Base-by-base conservation (phyloP, 2,888 invertebrate species). In the Hyposoter didymator region DNA sequence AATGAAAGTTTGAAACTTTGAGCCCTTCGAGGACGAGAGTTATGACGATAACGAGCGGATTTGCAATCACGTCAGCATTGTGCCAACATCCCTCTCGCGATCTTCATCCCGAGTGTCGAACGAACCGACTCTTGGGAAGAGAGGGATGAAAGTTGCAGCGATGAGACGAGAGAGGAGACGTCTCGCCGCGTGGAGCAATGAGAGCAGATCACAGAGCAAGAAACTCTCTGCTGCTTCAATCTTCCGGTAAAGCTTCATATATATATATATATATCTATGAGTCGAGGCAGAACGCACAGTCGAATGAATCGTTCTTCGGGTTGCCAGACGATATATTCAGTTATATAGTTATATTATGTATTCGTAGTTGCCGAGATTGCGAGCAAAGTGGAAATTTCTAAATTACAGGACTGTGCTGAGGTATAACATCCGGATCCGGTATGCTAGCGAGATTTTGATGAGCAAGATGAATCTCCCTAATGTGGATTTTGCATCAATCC, bases 61-160 rank as follows among this genome's bases (percentile, higher is more conserved):
- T 92, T 92, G 91, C 92, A 92, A 92, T 92, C 92, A 92, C 92
- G 92, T 89, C 91, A 91, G 91, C 91, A 92, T 92, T 92, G 92
- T 92, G 89, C 88, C 90, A 90, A 90, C 90, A 74, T 78, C 78
- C 82, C 79, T 79, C 67, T 72, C 76, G 73, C 47, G 19, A 35
- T 70, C 70, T 78, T n/a, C 14, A 49, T 59, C 90, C 89, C 89
- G 89, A 89, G 89, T 91, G 91, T 90, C 91, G 90, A 19, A 75
- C 64, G 59, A 69, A 28, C 69, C 43, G 32, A 74, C 59, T 74
- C 59, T 62, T 28, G n/a, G 79, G 87, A 80, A 91, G 22, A 62
- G 45, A 43, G 52, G 52, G 78, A 67, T 35, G 67, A 66, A 67
- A 52, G 14, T 14, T n/a, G 45, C 17, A 52, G 32, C 19, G 35